Conservation (phyloP, 2,797 vertebrate genomes). For the Syndactyla subalaris region DNA sequence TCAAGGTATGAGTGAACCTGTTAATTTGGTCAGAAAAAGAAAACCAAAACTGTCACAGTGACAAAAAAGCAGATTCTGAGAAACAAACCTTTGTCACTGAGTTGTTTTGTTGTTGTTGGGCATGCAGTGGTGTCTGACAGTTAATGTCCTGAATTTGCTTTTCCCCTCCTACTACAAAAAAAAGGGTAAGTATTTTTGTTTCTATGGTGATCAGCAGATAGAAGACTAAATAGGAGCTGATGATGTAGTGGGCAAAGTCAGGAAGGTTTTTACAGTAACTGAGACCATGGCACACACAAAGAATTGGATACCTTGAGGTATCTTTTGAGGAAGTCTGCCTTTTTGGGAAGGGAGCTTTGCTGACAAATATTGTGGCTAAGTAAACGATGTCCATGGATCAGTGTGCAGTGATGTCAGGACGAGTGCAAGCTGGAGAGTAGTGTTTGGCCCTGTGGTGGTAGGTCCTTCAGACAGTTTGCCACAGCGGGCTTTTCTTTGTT, state of each 20-base stretch:
- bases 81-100: neutral
- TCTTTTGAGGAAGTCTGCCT: neutral
- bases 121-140: neutral
- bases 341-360: neutral
- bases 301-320: fast-evolving
- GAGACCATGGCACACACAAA: fast-evolving
- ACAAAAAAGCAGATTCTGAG: neutral
- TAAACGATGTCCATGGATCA: fast-evolving
- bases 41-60: neutral
- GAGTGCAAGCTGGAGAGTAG: neutral
- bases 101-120: neutral
- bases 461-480: neutral
- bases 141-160: neutral
- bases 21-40: neutral
- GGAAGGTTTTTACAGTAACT: neutral
- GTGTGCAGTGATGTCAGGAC: fast-evolving
- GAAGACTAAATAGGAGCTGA: neutral
- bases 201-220: neutral
- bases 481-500: neutral
- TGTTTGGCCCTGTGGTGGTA: neutral
- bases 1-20: neutral
- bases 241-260: neutral
- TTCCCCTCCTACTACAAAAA: neutral
- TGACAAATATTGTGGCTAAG: neutral
- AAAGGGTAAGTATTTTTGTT: neutral